phyloP scores from a whole-genome alignment of 1,140 invertebrate species.

The Bombus waltoni region DNA sequence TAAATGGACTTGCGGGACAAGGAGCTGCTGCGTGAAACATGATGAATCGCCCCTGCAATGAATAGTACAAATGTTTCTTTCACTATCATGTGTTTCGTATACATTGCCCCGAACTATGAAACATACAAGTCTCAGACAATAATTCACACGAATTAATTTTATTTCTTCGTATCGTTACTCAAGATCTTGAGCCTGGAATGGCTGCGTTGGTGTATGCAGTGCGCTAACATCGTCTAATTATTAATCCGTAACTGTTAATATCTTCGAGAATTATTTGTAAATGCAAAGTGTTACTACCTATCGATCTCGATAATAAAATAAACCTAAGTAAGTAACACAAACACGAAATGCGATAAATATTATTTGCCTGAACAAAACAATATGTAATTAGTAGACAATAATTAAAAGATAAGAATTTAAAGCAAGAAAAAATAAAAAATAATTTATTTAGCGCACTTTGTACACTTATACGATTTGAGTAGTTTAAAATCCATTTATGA shows the following conservation, averaged over 20 bases:
- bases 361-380: background rate
- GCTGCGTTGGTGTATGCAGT: background rate
- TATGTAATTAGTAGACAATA: background rate
- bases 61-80: constrained; percentile 53
- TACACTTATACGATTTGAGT: background rate
- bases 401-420: background rate
- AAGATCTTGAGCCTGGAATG: background rate
- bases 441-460: background rate
- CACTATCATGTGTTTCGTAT: constrained; percentile 25
- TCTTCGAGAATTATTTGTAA: background rate
- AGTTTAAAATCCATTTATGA: background rate
- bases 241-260: background rate
- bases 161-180: constrained; percentile 34
- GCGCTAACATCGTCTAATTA: background rate
- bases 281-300: background rate
- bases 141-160: constrained; percentile 40
- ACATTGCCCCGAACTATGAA: constrained; percentile 6
- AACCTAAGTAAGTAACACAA: background rate
- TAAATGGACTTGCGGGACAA: constrained; percentile 31
- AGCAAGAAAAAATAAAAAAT: background rate
- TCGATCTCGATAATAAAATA: background rate
- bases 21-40: constrained; percentile 11
- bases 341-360: no score
- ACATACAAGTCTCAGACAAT: constrained; percentile 62
- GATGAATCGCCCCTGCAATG: constrained; percentile 32